Conservation (phyloP, 2,113 vertebrate species). For the Meleagris gallopavo region DNA sequence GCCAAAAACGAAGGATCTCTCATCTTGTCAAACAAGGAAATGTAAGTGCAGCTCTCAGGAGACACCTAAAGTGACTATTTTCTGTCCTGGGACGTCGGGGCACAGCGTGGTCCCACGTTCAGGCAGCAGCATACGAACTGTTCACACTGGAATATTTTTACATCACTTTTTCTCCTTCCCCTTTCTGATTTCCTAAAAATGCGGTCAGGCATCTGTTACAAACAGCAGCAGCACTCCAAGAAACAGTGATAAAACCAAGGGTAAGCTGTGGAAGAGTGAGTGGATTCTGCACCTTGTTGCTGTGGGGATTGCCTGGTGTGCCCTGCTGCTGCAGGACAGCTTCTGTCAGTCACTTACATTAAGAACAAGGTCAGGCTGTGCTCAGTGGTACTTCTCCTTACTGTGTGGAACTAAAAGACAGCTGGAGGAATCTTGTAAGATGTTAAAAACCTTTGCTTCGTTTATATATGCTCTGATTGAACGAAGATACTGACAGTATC, state of each 20-base stretch:
- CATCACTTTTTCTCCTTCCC: neutral
- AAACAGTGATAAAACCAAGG: neutral
- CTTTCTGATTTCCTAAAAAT: neutral
- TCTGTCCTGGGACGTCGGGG: neutral
- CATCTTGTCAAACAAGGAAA: conserved; percentile 89
- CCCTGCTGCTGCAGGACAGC: neutral
- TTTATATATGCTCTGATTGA: neutral
- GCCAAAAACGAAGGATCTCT: conserved; percentile 95
- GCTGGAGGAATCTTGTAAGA: neutral
- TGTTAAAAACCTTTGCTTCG: neutral
- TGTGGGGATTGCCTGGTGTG: neutral
- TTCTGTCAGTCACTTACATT: neutral
- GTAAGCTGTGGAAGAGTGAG: neutral
- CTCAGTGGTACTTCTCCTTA: neutral
- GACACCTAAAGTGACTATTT: neutral
- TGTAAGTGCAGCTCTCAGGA: conserved; percentile 76
- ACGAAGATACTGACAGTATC: neutral
- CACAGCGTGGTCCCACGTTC: neutral
- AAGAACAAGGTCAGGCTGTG: neutral
- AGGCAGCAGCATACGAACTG: neutral
- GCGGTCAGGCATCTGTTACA: neutral
- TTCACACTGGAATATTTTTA: neutral
- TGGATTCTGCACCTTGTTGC: neutral
- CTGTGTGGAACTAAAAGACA: neutral
- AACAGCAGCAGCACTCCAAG: neutral